Conservation (phyloP, 2,888 invertebrate genomes). For the Drosophila flavopinicola region DNA sequence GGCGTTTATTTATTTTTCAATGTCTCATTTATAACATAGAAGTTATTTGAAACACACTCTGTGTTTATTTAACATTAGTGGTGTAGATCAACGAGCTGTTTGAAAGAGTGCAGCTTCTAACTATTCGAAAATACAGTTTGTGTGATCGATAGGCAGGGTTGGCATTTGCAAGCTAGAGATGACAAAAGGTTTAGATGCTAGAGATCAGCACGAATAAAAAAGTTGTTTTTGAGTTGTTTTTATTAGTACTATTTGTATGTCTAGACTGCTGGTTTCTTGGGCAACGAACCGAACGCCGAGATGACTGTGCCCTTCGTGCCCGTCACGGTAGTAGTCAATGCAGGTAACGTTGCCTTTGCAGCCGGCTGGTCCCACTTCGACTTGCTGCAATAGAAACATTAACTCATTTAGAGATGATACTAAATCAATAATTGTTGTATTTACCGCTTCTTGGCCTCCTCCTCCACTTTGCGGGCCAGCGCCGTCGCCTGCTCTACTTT, state of each 20-base stretch:
- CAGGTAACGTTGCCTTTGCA: conserved; percentile 85
- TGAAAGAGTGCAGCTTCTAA: not conserved
- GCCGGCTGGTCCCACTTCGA: conserved; percentile 97
- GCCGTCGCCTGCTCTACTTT: conserved; percentile 92
- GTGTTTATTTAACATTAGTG: not conserved
- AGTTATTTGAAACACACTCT: not conserved
- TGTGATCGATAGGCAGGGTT: conserved; percentile 22
- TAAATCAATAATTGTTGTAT: not conserved
- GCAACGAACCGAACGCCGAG: conserved; percentile 95
- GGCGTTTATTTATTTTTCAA: not conserved
- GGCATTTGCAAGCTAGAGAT: conserved; percentile 12
- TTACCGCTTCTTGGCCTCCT: conserved; percentile 90
- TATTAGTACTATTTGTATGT: not conserved
- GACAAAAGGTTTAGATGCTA: not conserved
- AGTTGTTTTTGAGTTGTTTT: not conserved
- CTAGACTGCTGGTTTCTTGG: conserved; percentile 87
- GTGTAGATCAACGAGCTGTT: not conserved
- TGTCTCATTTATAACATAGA: not conserved
- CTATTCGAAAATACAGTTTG: not conserved
- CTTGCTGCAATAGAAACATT: conserved; percentile 85
- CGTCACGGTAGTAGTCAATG: conserved; percentile 91
- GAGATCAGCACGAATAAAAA: conserved; percentile 7
- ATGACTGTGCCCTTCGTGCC: conserved; percentile 97
- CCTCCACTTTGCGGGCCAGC: conserved; percentile 87
- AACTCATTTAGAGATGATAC: not conserved